Conservation (phyloP, 2,797 vertebrate genomes). For the Melanotaenia nigrans region DNA sequence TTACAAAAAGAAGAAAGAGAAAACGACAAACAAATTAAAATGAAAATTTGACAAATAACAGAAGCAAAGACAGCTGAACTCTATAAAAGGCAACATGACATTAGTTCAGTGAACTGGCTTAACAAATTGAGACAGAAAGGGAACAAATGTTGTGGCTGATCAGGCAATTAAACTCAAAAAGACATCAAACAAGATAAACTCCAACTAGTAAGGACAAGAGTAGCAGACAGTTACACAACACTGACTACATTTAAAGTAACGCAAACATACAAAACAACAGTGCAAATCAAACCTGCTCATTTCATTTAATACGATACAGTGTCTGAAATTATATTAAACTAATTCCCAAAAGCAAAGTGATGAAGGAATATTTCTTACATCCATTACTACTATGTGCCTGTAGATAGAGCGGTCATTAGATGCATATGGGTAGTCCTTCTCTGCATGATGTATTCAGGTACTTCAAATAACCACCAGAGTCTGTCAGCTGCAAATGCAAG, state of each 20-base stretch:
- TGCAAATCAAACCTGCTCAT: background rate
- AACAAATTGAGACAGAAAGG: background rate
- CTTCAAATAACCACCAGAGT: background rate
- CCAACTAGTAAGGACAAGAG: background rate
- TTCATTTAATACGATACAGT: background rate
- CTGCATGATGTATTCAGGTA: background rate
- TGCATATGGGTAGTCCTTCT: background rate
- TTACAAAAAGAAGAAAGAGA: too few species aligned
- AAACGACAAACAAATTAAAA: too few species aligned
- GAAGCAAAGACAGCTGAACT: too few species aligned
- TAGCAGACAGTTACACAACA: background rate
- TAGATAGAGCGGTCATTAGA: background rate
- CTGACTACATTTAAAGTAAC: background rate
- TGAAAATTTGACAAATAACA: too few species aligned
- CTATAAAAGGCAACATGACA: background rate
- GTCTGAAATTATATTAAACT: background rate
- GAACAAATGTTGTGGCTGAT: background rate
- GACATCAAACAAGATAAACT: background rate
- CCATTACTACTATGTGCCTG: background rate
- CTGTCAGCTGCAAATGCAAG: background rate
- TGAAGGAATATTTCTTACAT: background rate
- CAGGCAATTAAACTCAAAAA: background rate
- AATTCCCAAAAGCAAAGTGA: background rate
- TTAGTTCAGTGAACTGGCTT: background rate
- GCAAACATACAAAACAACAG: too few species aligned